Percentiles rank a stretch among this genome's conserved stretches.
Conservation (phyloP, 2,797 vertebrate genomes). For the Lepus oiostolus region DNA sequence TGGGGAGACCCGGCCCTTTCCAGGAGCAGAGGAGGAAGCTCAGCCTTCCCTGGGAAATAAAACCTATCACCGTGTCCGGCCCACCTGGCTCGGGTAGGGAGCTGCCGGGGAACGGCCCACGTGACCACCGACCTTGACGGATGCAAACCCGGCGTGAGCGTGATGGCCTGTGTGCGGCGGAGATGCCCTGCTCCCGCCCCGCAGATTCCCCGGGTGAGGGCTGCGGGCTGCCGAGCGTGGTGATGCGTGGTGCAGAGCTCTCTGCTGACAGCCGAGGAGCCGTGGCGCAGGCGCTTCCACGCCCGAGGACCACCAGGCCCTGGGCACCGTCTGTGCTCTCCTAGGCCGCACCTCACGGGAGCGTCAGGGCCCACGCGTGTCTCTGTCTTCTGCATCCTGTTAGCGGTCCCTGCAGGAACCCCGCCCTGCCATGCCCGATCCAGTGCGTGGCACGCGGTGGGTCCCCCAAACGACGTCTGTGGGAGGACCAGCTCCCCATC, state of each 20-base stretch:
- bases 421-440: accelerated
- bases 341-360: neutral
- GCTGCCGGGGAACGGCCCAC: neutral
- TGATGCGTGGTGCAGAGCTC: neutral
- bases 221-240: accelerated
- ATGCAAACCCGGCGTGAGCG: neutral
- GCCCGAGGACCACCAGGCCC: neutral
- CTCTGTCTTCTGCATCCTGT: neutral
- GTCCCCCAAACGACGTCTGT: neutral
- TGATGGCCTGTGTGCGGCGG: neutral
- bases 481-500: neutral
- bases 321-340: too few relatives aligned
- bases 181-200: neutral
- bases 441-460: neutral
- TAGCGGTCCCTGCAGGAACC: neutral
- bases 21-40: neutral
- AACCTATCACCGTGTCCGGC: neutral
- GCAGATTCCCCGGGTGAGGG: neutral
- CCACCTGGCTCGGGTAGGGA: neutral
- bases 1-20: too few relatives aligned
- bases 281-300: neutral
- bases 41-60: neutral
- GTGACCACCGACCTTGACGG: neutral
- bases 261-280: neutral
- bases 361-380: neutral